phyloP scores from a whole-genome alignment of 1,140 invertebrate genomes.

The Condylostylus longicornis region DNA sequence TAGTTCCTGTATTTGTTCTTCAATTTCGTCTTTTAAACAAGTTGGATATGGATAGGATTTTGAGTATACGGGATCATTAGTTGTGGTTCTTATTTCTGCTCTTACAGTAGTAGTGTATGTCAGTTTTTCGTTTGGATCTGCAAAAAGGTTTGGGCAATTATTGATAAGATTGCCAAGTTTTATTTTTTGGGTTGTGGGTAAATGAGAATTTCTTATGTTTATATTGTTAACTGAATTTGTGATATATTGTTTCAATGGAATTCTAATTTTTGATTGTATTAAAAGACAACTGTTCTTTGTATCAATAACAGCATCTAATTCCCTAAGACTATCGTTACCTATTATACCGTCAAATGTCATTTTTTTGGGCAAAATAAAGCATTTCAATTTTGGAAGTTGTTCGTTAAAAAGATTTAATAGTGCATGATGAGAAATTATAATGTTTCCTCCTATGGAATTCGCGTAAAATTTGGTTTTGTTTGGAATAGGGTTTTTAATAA shows the following conservation, averaged over 20 bases:
- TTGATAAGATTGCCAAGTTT: background rate
- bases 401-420: constrained; percentile 8
- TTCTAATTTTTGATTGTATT: background rate
- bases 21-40: constrained; percentile 11
- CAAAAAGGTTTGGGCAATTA: background rate
- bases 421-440: constrained; percentile 7
- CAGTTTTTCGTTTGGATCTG: constrained; percentile 2
- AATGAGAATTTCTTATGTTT: constrained; percentile 3
- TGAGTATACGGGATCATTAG: constrained; percentile 5
- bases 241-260: constrained; percentile 5
- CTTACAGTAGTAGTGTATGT: constrained; percentile 1
- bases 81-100: constrained; percentile 1
- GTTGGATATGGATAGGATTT: constrained; percentile 13
- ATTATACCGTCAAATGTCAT: constrained; percentile 11
- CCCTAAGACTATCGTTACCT: constrained; percentile 10
- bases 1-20: constrained; percentile 15
- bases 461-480: constrained; percentile 9
- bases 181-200: constrained; percentile 1
- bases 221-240: constrained; percentile 10
- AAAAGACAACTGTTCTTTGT: constrained; percentile 6
- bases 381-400: constrained; percentile 3
- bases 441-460: constrained; percentile 8
- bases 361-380: constrained; percentile 8
- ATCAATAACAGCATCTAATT: constrained; percentile 8
- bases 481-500: constrained; percentile 4